Conservation (phyloP, 2,888 invertebrate genomes). For the Petrophora chlorosata region DNA sequence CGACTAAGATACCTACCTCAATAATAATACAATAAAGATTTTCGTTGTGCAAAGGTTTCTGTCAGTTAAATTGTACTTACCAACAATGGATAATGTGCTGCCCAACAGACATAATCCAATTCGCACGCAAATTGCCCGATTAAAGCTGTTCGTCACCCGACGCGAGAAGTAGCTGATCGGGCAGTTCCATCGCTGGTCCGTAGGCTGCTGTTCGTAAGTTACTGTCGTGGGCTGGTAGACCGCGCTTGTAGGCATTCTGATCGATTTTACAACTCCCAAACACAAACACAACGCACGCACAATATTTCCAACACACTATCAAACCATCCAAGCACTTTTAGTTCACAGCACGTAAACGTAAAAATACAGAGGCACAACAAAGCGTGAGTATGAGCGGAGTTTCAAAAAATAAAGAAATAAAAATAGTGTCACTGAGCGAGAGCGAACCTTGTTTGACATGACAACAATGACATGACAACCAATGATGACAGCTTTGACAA, state of each 20-base stretch:
- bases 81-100: slow-evolving; percentile 71
- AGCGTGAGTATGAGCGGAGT: slow-evolving; percentile 27
- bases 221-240: slow-evolving; percentile 92
- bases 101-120: slow-evolving; percentile 72
- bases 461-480: no score
- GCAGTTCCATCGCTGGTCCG: slow-evolving; percentile 82
- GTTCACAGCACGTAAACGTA: slow-evolving; percentile 41
- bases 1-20: no score
- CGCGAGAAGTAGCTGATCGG: slow-evolving; percentile 82
- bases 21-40: no score
- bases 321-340: slow-evolving; percentile 33
- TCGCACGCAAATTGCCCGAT: slow-evolving; percentile 70
- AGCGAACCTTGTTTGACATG: background rate
- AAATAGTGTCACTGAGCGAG: slow-evolving; percentile 3
- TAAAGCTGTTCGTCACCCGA: slow-evolving; percentile 76
- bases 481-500: no score
- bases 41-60: no score
- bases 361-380: slow-evolving; percentile 31
- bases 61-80: slow-evolving; percentile 52
- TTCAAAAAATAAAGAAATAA: slow-evolving; percentile 28
- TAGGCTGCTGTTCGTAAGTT: slow-evolving; percentile 87
- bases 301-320: slow-evolving; percentile 17
- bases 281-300: slow-evolving; percentile 28
- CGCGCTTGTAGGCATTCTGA: slow-evolving; percentile 87
- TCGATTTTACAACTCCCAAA: slow-evolving; percentile 41